These are phyloP conservation scores for Centruroides sculpturatus DNA, from an alignment of 1,140 invertebrate genomes.

Conservation along the genomic window DNA sequence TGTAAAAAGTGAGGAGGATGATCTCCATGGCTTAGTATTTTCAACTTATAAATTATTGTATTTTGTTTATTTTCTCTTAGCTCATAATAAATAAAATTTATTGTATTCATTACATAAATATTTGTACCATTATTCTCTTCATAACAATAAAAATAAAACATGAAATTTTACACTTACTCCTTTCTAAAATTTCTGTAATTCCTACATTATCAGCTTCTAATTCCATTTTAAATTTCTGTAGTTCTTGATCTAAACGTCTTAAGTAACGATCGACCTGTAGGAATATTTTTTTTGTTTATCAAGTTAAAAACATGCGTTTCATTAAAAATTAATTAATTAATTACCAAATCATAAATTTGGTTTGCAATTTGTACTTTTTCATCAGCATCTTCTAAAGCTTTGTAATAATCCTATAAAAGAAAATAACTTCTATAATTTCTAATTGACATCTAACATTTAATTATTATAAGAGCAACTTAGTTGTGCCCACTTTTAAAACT, in stretches of 20 bases:
- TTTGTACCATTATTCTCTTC: not conserved
- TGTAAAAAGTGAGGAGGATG: too few relatives aligned
- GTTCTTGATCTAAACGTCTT: constrained; percentile 77
- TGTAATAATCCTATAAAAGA: constrained; percentile 60
- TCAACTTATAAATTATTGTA: not conserved
- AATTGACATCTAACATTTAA: not conserved
- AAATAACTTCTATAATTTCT: not conserved
- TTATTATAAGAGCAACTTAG: not conserved
- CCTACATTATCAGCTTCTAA: constrained; percentile 95
- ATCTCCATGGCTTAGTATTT: not conserved
- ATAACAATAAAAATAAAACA: not conserved
- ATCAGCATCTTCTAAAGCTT: constrained; percentile 85
- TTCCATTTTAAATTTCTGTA: constrained; percentile 97
- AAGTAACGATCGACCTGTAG: constrained; percentile 64
- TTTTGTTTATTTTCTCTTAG: not conserved
- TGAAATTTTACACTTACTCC: constrained; percentile 33
- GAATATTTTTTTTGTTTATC: not conserved
- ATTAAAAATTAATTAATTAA: not conserved
- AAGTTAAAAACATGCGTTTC: not conserved
- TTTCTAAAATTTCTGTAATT: constrained; percentile 91
- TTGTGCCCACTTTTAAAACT: not conserved
- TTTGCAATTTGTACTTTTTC: constrained; percentile 71
- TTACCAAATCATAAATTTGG: constrained; percentile 78
- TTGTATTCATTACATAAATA: not conserved
- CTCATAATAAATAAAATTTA: not conserved